Evolutionary conservation across 1,140 invertebrate species (phyloP), one percentile per base, ranked within the genome.

Genomic region (Plodia interpunctella): DNA sequence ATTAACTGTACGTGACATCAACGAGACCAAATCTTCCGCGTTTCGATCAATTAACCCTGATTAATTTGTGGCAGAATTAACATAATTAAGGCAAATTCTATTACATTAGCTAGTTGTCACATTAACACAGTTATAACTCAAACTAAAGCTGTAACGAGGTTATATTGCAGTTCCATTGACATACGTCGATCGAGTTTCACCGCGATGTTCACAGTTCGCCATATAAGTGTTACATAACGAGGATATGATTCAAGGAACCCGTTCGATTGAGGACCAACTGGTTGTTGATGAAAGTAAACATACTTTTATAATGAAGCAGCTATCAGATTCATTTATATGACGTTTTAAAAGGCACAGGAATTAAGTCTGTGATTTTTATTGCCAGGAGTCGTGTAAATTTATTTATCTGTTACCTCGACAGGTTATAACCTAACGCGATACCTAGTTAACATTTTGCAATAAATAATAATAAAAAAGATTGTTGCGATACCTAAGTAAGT

Each of bases 1-100:
- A 32, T 3, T 5, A 32, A 10, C 11, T 1, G 9, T 9, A 32
- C 6, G 30, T 10, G 9, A 32, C 30, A 32, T 32, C 30, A 32
- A 32, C 30, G 30, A 10, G 4, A 32, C 9, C 30, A 1, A 32
- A 32, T 32, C 30, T 32, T 32, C 30, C 30, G 30, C 3, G 9
- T 32, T 32, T 32, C 30, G 30, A 32, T 32, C 38, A 44, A 44
- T 44, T 44, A 44, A 44, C 38, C 38, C 38, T 44, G 38, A 44
- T 44, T 17, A 44, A 44, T 44, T 32, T 32, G 30, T 32, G 30
- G 11, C 30, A 32, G 15, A 44, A 44, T 44, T 44, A 15, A 44
- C 38, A 44, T 44, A 44, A 44, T 32, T 32, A 32, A 32, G 6
- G 4, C n/a, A 44, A 15, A 44, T 44, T 44, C 5, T 15, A 6